Conservation (phyloP, 1,140 invertebrate genomes). For the Camponotus vicinus region DNA sequence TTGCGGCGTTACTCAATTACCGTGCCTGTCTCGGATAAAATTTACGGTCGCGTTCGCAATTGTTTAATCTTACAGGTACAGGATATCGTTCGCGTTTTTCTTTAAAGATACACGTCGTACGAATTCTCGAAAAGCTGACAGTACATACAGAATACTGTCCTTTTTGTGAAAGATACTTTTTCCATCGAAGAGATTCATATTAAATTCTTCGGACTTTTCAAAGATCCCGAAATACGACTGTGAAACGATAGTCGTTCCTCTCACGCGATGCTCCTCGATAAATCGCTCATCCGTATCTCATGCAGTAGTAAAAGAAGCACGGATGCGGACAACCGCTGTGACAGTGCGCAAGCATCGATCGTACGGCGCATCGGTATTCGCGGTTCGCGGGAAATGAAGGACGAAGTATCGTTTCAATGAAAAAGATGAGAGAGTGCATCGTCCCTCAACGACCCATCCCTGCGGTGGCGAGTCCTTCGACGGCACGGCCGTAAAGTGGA, state of each 20-base stretch:
- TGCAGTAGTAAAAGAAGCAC: not conserved
- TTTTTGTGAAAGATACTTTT: not conserved
- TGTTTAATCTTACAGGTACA: not conserved
- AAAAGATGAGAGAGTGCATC: slow-evolving; percentile 39
- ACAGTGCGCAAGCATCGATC: slow-evolving; percentile 3
- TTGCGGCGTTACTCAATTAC: slow-evolving; percentile 20
- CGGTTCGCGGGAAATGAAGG: not conserved
- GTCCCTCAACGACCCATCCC: not conserved
- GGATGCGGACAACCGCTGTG: not conserved
- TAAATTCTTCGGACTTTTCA: not conserved
- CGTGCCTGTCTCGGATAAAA: not conserved
- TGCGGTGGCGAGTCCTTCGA: slow-evolving; percentile 20
- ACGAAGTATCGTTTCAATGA: slow-evolving; percentile 1
- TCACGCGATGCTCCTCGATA: slow-evolving; percentile 3
- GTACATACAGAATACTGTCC: not conserved
- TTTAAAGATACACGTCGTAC: not conserved
- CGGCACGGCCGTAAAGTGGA: slow-evolving; percentile 32
- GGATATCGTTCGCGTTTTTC: not conserved
- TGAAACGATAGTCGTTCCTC: not conserved
- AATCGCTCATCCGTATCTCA: slow-evolving; percentile 13
- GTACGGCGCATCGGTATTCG: slow-evolving; percentile 24
- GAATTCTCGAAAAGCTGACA: not conserved
- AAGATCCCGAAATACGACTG: not conserved
- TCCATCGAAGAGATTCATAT: not conserved
- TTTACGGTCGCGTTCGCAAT: not conserved